Percentiles rank a stretch among this genome's conserved stretches.
Evolutionary conservation across 1,140 invertebrate species (phyloP).

Genomic region (Meloidogyne floridensis): DNA sequence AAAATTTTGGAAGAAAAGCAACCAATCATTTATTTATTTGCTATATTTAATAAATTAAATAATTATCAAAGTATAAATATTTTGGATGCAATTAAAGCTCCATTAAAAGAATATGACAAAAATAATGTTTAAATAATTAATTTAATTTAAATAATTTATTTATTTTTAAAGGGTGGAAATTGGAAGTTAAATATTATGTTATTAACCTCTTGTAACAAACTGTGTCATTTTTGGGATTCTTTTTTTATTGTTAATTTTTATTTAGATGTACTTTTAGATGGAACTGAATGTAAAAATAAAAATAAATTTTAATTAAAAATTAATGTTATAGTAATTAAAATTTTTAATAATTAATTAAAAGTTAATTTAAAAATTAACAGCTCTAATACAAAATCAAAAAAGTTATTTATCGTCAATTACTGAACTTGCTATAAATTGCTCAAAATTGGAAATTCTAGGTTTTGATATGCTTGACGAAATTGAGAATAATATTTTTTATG

Average conservation of each 20-base stretch:
- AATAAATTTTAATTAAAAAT: too few species aligned
- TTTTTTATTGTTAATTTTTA: neutral
- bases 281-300: too few species aligned
- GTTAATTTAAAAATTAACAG: too few species aligned
- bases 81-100: neutral
- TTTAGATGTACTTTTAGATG: neutral
- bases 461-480: neutral
- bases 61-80: neutral
- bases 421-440: neutral
- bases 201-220: neutral
- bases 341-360: too few species aligned
- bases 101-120: constrained; percentile 1
- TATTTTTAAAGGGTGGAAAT: neutral
- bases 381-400: too few species aligned
- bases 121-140: neutral
- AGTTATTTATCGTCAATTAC: neutral
- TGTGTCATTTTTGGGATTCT: neutral
- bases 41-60: constrained; percentile 2
- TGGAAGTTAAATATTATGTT: neutral
- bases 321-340: too few species aligned
- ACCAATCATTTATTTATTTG: constrained; percentile 1
- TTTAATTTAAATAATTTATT: too few species aligned
- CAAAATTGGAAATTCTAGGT: neutral
- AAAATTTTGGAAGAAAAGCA: neutral
- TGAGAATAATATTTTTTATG: neutral